Percentiles rank a stretch among this genome's conserved stretches.
Evolutionary conservation across 2,888 invertebrate species (phyloP).

Genomic region (Agrochola litura): DNA sequence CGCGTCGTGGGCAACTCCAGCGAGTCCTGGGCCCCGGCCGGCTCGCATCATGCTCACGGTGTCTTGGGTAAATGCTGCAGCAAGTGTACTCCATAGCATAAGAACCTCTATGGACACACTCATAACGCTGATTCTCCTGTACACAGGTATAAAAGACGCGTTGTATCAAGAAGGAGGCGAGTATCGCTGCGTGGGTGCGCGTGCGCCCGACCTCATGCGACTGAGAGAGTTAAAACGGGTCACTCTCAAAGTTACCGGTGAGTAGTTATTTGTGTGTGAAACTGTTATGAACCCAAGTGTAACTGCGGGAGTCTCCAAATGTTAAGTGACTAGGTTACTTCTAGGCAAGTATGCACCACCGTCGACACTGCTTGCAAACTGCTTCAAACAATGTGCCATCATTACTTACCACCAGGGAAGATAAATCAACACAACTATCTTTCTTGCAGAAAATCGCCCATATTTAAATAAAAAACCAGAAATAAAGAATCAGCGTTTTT

Average conservation of each 20-base stretch:
- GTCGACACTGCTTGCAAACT: not conserved
- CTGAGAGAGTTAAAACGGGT: slow-evolving; percentile 84
- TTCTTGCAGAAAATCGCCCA: not conserved
- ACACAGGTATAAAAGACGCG: slow-evolving; percentile 91
- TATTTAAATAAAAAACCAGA: no score
- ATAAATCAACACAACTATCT: not conserved
- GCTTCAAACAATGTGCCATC: not conserved
- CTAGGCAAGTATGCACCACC: not conserved
- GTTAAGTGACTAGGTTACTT: not conserved
- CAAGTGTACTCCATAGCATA: not conserved
- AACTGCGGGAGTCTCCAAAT: not conserved
- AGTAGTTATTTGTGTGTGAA: slow-evolving; percentile 31
- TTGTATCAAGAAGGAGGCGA: slow-evolving; percentile 95
- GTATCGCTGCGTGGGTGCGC: slow-evolving; percentile 92
- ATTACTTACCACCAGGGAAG: not conserved
- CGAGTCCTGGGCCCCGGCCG: slow-evolving; percentile 84
- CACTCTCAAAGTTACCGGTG: slow-evolving; percentile 84
- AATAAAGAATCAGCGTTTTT: no score
- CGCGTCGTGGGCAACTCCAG: slow-evolving; percentile 84
- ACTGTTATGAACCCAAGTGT: not conserved
- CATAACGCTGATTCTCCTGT: not conserved
- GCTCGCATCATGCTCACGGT: slow-evolving; percentile 86
- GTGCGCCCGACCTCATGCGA: slow-evolving; percentile 80
- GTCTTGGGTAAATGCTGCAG: slow-evolving; percentile 78
- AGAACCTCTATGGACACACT: not conserved